Evolutionary conservation across 2,888 invertebrate genomes (phyloP).

Genomic region (Drosophila fungiperda): DNA sequence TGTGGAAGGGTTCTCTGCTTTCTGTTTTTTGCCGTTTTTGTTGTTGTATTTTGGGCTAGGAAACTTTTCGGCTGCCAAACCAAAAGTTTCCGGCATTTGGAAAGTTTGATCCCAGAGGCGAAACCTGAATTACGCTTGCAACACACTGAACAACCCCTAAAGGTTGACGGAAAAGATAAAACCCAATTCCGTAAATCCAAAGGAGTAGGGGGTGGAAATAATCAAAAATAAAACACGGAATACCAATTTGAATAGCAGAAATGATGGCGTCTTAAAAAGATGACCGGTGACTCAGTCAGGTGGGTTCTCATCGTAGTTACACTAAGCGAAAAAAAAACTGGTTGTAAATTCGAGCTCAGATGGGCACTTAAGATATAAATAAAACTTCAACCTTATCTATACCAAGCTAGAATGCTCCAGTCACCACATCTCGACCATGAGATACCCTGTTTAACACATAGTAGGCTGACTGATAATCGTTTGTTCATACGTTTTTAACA

Average conservation of each 20-base stretch:
- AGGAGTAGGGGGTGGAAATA: background rate
- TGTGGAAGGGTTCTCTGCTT: conserved; percentile 65
- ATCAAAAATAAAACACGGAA: conserved; percentile 2
- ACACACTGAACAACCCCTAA: conserved; percentile 67
- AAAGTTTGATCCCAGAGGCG: conserved; percentile 53
- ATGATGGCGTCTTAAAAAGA: conserved; percentile 35
- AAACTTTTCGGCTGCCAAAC: conserved; percentile 66
- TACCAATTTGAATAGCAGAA: conserved; percentile 18
- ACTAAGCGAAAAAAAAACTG: background rate
- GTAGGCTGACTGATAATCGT: background rate
- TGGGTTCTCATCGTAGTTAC: conserved; percentile 37
- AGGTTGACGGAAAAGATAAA: conserved; percentile 57
- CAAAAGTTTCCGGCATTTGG: conserved; percentile 67
- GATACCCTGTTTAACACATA: background rate
- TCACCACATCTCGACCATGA: background rate
- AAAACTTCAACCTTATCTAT: background rate
- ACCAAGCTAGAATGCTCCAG: background rate
- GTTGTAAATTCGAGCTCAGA: background rate
- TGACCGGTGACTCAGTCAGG: conserved; percentile 69
- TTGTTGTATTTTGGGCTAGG: conserved; percentile 34
- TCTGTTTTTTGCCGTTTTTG: background rate
- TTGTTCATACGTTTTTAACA: background rate
- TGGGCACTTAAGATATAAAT: background rate
- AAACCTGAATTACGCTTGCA: conserved; percentile 54
- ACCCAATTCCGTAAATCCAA: conserved; percentile 67